Percentiles rank a stretch among this genome's conserved stretches.
Conservation (phyloP, 2,113 vertebrate genomes). For the Brienomyrus longianalis region DNA sequence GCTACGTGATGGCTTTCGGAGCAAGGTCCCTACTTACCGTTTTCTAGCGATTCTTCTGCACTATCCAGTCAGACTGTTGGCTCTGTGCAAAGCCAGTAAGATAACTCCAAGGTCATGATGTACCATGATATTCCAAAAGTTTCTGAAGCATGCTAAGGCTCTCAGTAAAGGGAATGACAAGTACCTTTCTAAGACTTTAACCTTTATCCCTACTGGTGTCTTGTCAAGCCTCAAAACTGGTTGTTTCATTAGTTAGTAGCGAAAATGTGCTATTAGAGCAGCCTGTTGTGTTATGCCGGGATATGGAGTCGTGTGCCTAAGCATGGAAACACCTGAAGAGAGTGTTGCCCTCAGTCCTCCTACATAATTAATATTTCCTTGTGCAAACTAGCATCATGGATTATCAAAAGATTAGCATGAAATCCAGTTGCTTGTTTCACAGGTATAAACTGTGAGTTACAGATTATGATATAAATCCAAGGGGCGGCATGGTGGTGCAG, state of each 20-base stretch:
- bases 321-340: neutral
- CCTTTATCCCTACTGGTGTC: neutral
- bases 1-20: neutral
- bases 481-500: too few relatives aligned
- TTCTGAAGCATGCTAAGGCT: neutral
- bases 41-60: neutral
- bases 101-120: neutral
- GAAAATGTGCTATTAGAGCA: neutral
- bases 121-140: neutral
- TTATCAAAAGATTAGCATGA: neutral
- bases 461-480: neutral
- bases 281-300: neutral
- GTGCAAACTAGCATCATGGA: neutral
- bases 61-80: neutral
- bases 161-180: neutral
- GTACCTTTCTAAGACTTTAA: neutral
- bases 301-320: neutral
- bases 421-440: neutral
- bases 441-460: neutral
- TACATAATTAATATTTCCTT: neutral
- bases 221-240: neutral
- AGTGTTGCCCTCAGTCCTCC: neutral
- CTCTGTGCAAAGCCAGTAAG: neutral
- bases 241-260: neutral
- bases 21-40: neutral